These are phyloP conservation scores for Astur gentilis DNA, from an alignment of 2,113 vertebrate genomes.

Conservation along the genomic window DNA sequence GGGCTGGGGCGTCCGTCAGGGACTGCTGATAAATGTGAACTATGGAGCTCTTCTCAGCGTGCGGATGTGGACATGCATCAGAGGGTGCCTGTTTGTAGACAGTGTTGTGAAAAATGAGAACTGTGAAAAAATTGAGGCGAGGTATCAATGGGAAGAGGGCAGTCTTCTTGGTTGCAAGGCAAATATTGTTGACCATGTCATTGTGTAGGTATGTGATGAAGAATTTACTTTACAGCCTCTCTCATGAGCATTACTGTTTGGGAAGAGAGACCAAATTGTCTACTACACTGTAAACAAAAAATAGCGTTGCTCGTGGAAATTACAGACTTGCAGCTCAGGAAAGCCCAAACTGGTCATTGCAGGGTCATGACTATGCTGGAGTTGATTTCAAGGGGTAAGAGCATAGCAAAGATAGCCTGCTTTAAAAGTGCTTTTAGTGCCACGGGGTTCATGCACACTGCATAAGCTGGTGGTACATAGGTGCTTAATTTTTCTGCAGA, in stretches of 20 bases:
- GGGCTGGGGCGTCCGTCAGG: background rate
- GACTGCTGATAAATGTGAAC: background rate
- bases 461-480: background rate
- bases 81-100: background rate
- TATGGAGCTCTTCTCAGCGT: background rate
- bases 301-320: background rate
- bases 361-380: background rate
- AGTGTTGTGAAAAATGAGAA: background rate
- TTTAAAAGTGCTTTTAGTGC: background rate
- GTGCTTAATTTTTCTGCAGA: background rate
- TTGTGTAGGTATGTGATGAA: background rate
- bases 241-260: background rate
- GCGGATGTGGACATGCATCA: background rate
- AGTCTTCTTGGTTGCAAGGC: background rate
- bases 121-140: accelerated
- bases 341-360: background rate
- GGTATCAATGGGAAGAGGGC: background rate
- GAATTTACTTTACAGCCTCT: background rate
- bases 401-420: background rate
- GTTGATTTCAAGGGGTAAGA: background rate
- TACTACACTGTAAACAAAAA: background rate
- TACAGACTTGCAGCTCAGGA: background rate
- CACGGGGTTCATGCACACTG: background rate
- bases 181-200: background rate
- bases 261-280: background rate